Evolutionary conservation across 2,797 vertebrate genomes (phyloP).

Genomic region (Schizopygopsis pylzovi): DNA sequence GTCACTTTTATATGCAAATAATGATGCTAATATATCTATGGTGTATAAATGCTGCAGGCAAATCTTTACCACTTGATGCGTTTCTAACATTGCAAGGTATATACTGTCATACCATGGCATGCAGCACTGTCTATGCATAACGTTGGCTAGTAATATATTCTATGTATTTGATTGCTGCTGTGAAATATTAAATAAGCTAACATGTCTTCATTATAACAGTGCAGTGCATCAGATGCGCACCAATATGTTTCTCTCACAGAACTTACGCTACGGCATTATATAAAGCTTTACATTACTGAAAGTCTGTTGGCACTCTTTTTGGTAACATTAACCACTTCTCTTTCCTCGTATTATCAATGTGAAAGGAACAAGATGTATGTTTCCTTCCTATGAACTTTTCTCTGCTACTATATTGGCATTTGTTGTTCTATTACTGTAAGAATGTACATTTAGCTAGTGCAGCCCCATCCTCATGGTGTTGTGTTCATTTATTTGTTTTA

Average conservation of each 20-base stretch:
- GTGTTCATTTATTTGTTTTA: background rate
- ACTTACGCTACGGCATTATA: background rate
- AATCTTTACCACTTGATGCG: background rate
- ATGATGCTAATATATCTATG: background rate
- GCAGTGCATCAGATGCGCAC: background rate
- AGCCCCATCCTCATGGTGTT: background rate
- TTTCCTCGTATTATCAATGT: background rate
- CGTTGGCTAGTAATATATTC: background rate
- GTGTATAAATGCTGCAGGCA: too few relatives aligned
- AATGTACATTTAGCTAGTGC: background rate
- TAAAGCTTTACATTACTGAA: slow-evolving; percentile 16
- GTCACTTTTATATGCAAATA: background rate
- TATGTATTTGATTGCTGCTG: background rate
- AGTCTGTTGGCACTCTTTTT: background rate
- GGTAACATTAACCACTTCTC: slow-evolving; percentile 9
- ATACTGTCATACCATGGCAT: background rate
- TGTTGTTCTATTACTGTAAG: background rate
- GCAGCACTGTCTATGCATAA: background rate
- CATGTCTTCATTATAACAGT: background rate
- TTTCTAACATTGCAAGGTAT: background rate
- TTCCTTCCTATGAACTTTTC: slow-evolving; percentile 1
- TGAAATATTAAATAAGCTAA: background rate
- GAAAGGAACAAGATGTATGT: background rate
- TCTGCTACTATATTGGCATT: background rate
- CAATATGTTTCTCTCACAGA: background rate